These are phyloP conservation scores for Drepana falcataria DNA, from an alignment of 2,888 invertebrate species.

Conservation along the genomic window DNA sequence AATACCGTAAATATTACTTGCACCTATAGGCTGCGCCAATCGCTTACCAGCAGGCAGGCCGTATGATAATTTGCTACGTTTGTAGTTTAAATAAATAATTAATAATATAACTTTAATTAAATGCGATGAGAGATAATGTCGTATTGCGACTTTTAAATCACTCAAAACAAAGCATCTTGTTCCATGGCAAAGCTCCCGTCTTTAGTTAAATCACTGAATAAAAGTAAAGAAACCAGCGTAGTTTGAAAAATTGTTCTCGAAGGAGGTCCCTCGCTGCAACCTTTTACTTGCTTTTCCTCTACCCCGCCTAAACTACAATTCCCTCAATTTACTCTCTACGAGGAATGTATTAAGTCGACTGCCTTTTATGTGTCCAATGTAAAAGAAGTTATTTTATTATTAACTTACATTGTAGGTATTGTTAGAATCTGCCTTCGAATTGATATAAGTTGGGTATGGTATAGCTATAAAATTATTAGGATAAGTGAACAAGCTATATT, in stretches of 20 bases:
- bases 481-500: too few relatives aligned
- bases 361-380: neutral
- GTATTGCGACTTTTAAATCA: conserved; percentile 15
- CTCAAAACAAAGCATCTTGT: conserved; percentile 23
- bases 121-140: neutral
- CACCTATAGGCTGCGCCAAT: too few relatives aligned
- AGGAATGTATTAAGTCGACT: conserved; percentile 10
- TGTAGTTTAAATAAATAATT: too few relatives aligned
- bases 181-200: conserved; percentile 19
- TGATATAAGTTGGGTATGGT: too few relatives aligned
- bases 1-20: too few relatives aligned
- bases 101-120: too few relatives aligned
- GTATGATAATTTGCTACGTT: too few relatives aligned
- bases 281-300: conserved; percentile 45
- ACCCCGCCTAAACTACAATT: conserved; percentile 46
- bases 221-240: conserved; percentile 52
- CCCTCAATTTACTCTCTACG: conserved; percentile 44
- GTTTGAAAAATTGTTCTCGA: conserved; percentile 65
- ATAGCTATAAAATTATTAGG: too few relatives aligned
- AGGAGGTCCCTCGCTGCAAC: conserved; percentile 45
- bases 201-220: conserved; percentile 53
- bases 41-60: too few relatives aligned
- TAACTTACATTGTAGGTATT: neutral
- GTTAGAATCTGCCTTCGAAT: too few relatives aligned
- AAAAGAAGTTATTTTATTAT: conserved; percentile 2